These are phyloP conservation scores for Aphelinus atriplicis DNA, from an alignment of 1,140 invertebrate species.

Conservation along the genomic window DNA sequence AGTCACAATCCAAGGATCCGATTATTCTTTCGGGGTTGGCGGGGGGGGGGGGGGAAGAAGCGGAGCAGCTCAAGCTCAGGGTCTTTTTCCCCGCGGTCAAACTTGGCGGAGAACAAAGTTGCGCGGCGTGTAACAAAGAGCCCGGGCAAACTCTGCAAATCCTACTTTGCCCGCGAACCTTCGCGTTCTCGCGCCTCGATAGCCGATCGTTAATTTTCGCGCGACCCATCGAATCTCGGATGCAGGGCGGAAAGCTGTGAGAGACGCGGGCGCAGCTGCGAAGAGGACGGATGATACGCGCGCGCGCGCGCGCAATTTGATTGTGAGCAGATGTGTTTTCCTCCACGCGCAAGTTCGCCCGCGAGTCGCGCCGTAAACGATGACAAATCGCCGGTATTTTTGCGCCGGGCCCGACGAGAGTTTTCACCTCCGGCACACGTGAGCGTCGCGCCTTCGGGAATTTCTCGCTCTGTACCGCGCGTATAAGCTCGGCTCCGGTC, in stretches of 20 bases:
- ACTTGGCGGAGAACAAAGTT: too few relatives aligned
- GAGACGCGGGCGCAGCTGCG: not conserved
- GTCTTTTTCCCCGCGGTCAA: too few relatives aligned
- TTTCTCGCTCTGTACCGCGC: not conserved
- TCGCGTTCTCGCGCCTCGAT: not conserved
- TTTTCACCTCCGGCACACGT: constrained; percentile 1
- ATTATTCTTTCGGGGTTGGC: not conserved
- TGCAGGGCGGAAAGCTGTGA: not conserved
- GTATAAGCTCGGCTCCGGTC: not conserved
- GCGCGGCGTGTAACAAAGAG: not conserved
- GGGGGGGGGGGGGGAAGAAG: too few relatives aligned
- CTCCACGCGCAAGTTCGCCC: not conserved
- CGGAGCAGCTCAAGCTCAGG: too few relatives aligned
- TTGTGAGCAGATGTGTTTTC: too few relatives aligned
- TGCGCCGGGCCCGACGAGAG: constrained; percentile 6
- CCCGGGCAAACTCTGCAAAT: constrained; percentile 2
- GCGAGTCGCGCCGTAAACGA: constrained; percentile 26
- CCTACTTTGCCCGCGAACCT: too few relatives aligned
- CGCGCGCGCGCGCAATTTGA: not conserved
- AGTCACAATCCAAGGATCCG: constrained; percentile 10
- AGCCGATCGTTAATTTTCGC: constrained; percentile 5
- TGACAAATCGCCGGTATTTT: constrained; percentile 29
- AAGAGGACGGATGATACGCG: not conserved
- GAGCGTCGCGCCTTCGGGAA: not conserved
- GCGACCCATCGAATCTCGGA: not conserved